A percentile compares a stretch with the other conserved stretches of the same genome.
These are phyloP conservation scores for Micrasema minimum DNA, from an alignment of 1,140 invertebrate genomes.

Conservation along the genomic window DNA sequence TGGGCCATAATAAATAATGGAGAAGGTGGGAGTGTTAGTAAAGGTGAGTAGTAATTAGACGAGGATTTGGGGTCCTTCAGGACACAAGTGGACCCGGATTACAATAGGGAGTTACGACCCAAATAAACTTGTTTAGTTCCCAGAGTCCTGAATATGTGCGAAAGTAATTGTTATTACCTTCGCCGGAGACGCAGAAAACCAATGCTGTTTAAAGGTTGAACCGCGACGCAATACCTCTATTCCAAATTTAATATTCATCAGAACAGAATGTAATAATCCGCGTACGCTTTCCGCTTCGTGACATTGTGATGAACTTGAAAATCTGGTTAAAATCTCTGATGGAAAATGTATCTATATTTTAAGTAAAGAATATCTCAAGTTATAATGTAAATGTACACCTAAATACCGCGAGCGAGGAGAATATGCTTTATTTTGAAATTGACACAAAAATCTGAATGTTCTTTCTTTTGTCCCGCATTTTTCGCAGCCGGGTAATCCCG, in stretches of 20 bases:
- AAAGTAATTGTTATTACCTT: too few species aligned
- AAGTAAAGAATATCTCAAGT: too few species aligned
- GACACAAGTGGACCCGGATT: slow-evolving; percentile 18
- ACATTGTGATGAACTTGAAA: background rate
- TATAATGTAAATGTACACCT: slow-evolving; percentile 1
- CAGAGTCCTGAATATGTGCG: background rate
- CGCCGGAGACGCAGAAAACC: too few species aligned
- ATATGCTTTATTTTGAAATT: slow-evolving; percentile 14
- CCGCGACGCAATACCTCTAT: too few species aligned
- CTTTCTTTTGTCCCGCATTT: slow-evolving; percentile 23
- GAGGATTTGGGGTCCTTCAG: slow-evolving; percentile 16
- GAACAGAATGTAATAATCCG: too few species aligned
- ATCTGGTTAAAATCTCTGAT: background rate
- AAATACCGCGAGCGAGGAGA: slow-evolving; percentile 10
- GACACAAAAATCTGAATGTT: slow-evolving; percentile 34
- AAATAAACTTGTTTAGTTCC: slow-evolving; percentile 4
- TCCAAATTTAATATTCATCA: too few species aligned
- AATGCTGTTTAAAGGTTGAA: too few species aligned
- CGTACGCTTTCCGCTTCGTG: background rate
- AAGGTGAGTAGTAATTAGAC: slow-evolving; percentile 27
- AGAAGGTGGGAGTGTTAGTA: background rate
- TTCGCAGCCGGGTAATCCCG: slow-evolving; percentile 33
- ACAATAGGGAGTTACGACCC: background rate
- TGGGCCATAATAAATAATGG: slow-evolving; percentile 1
- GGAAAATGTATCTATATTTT: background rate